These are phyloP conservation scores for Pelobates cultripes DNA, from an alignment of 2,797 vertebrate genomes.

Conservation along the genomic window DNA sequence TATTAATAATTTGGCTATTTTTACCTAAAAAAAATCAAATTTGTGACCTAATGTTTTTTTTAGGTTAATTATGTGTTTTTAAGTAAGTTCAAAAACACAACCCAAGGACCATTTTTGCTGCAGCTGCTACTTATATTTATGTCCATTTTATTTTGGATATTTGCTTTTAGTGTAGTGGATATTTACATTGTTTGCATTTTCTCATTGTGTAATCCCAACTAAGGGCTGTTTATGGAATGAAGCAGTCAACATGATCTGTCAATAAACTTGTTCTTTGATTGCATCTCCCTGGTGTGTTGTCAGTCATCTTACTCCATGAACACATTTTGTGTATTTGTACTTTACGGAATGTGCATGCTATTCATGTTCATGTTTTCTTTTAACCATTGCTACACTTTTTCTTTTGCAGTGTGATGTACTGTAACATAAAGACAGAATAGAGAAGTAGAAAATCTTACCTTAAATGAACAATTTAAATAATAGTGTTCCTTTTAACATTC, in stretches of 20 bases:
- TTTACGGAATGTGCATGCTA: not conserved
- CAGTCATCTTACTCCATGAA: not conserved
- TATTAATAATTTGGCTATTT: too few relatives aligned
- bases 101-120: not conserved
- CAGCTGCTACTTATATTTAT: not conserved
- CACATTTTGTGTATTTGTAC: not conserved
- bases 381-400: not conserved
- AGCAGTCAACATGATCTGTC: not conserved
- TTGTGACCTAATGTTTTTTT: too few relatives aligned
- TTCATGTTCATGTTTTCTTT: not conserved
- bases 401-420: not conserved
- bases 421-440: not conserved
- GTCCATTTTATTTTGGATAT: not conserved
- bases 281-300: conserved; percentile 1
- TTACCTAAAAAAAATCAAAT: too few relatives aligned
- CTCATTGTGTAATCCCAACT: not conserved
- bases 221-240: not conserved
- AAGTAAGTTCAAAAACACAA: not conserved
- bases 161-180: not conserved
- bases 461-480: too few relatives aligned
- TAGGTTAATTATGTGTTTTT: too few relatives aligned
- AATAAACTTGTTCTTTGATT: not conserved
- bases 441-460: too few relatives aligned
- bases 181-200: not conserved
- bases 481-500: too few relatives aligned